Base-by-base conservation (phyloP, 1,140 invertebrate species). In the Aporrectodea caliginosa region DNA sequence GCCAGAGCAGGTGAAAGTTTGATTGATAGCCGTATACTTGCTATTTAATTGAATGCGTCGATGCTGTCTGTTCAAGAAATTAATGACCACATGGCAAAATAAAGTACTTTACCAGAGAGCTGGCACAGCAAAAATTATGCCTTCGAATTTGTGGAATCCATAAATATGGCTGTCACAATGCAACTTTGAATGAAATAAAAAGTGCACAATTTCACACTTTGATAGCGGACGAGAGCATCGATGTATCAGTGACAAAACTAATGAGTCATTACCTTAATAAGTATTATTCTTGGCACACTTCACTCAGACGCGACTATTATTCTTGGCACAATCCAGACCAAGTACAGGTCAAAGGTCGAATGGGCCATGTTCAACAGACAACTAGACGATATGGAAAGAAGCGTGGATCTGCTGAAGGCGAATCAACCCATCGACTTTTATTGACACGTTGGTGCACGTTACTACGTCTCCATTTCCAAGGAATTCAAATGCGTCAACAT, bases 121-220 rank as follows among this genome's bases (percentile, higher is more conserved):
- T 79, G 78, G 71, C 70, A 35, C 16, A 79, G 78, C 32, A 79
- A 80, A 31, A 80, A 77, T 31, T 77, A 80, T 77, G 74, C 73
- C 2, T 77, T 80, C 1, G 34, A 80, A 35, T 80, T 80, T 77
- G 73, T 80, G 16, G 74, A 80, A 31, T 80, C 32, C 30, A 77
- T 80, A 12, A 77, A 80, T 34, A 32, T 30, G 12, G 74, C 77
- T 34, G 32, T 77, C 43, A 22, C 78, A 29, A 69, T n/a, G n/a
- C n/a, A n/a, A n/a, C 32, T 77, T 34, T 80, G n/a, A 35, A 29
- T n/a, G 74, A 80, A 77, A 80, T 80, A 34, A n/a, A n/a, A n/a
- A n/a, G n/a, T n/a, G n/a, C n/a, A n/a, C n/a, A n/a, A 29, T 80
- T 12, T 68, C 77, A 35, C 27, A 69, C 14, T 43, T 78, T 70